These are phyloP conservation scores for Ptychobarbus kaznakovi DNA, from an alignment of 2,797 vertebrate species.

Conservation along the genomic window DNA sequence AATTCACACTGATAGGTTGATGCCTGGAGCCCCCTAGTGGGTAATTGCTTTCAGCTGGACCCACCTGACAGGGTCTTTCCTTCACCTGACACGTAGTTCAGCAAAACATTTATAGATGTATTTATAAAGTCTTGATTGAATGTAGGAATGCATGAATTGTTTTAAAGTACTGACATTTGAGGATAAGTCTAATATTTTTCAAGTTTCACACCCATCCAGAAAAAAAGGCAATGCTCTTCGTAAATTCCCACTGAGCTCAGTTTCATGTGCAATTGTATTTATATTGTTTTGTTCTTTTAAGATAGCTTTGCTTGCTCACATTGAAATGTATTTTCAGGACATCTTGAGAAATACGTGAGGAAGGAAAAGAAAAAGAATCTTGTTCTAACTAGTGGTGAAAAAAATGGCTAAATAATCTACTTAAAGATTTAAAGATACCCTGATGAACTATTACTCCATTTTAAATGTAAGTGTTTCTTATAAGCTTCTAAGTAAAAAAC, in stretches of 20 bases:
- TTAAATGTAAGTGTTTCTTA: background rate
- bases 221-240: background rate
- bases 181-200: background rate
- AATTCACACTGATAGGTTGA: conserved; percentile 58
- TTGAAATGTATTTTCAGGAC: background rate
- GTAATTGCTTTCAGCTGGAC: conserved; percentile 24
- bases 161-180: background rate
- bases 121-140: background rate
- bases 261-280: background rate
- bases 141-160: background rate
- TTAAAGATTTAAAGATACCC: background rate
- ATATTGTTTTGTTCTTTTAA: background rate
- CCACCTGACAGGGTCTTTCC: conserved; percentile 7
- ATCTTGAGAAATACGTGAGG: background rate
- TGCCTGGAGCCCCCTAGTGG: conserved; percentile 44
- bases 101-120: background rate
- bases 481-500: background rate
- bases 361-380: background rate
- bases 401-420: background rate
- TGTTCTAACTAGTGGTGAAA: background rate
- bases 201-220: background rate
- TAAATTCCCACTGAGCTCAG: background rate
- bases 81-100: background rate
- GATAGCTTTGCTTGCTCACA: background rate
- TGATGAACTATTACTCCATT: background rate